Percentiles rank a stretch among this genome's conserved stretches.
phyloP scores from a whole-genome alignment of 2,797 vertebrate genomes.

The Steatocranus sp. region DNA sequence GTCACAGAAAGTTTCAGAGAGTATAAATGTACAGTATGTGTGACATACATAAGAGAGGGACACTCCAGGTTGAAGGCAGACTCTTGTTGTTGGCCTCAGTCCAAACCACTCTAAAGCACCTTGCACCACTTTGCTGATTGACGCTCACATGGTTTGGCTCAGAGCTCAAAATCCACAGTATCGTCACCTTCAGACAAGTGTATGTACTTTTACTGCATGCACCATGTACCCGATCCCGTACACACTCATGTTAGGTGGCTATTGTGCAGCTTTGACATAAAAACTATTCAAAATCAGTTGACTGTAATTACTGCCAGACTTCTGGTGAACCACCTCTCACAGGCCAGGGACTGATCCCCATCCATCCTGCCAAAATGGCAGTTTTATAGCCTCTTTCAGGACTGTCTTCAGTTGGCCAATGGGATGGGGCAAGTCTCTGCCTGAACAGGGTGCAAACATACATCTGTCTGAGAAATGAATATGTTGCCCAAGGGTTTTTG shows the following conservation, averaged over 20 bases:
- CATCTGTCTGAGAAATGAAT: slow-evolving; percentile 34
- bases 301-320: slow-evolving; percentile 37
- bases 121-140: background rate
- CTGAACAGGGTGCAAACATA: background rate
- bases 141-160: background rate
- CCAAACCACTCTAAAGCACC: background rate
- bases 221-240: background rate
- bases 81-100: background rate
- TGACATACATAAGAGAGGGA: too few species aligned
- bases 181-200: background rate
- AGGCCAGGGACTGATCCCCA: slow-evolving; percentile 10
- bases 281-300: slow-evolving; percentile 47
- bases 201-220: background rate
- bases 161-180: background rate
- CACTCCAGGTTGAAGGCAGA: too few species aligned
- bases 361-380: slow-evolving; percentile 62
- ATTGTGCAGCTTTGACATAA: slow-evolving; percentile 8
- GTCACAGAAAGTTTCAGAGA: background rate
- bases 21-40: background rate
- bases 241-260: background rate
- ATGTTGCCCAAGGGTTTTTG: slow-evolving; percentile 41
- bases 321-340: slow-evolving; percentile 20
- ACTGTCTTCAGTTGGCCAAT: background rate
- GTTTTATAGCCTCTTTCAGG: slow-evolving; percentile 53
- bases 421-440: background rate